phyloP scores from a whole-genome alignment of 2,888 invertebrate genomes.

The Spodoptera exigua region DNA sequence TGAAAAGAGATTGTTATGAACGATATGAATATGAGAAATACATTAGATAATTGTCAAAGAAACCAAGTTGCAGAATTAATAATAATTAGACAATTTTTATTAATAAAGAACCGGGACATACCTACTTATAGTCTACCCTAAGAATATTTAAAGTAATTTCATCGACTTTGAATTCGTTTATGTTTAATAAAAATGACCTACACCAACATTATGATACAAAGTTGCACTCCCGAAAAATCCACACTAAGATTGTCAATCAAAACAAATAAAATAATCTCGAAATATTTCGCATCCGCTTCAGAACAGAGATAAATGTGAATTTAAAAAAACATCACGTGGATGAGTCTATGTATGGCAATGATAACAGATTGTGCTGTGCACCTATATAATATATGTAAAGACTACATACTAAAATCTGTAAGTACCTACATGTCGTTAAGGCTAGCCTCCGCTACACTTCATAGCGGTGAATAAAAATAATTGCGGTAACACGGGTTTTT shows the following conservation, averaged over 20 bases:
- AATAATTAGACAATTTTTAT: no score
- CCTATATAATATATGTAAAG: slow-evolving; percentile 9
- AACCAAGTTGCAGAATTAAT: no score
- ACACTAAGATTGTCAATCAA: slow-evolving; percentile 14
- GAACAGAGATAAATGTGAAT: slow-evolving; percentile 15
- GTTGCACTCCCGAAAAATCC: no score
- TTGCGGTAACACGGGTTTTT: slow-evolving; percentile 21
- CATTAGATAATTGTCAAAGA: no score
- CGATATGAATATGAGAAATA: no score
- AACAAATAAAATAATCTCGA: slow-evolving; percentile 19
- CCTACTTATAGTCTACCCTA: no score
- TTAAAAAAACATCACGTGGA: slow-evolving; percentile 35
- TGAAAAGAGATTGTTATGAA: no score
- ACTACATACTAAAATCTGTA: slow-evolving; percentile 15
- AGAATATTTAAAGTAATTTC: no score
- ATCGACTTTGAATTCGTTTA: no score
- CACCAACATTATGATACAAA: background rate
- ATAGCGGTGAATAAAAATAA: slow-evolving; percentile 28
- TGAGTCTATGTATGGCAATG: slow-evolving; percentile 32
- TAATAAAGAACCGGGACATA: no score
- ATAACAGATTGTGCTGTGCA: slow-evolving; percentile 12
- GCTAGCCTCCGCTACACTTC: slow-evolving; percentile 2
- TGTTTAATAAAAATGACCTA: no score
- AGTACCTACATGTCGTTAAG: slow-evolving; percentile 2
- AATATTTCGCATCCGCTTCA: slow-evolving; percentile 19